Evolutionary conservation across 2,888 invertebrate species (phyloP).

Genomic region (Euplagia quadripunctaria): DNA sequence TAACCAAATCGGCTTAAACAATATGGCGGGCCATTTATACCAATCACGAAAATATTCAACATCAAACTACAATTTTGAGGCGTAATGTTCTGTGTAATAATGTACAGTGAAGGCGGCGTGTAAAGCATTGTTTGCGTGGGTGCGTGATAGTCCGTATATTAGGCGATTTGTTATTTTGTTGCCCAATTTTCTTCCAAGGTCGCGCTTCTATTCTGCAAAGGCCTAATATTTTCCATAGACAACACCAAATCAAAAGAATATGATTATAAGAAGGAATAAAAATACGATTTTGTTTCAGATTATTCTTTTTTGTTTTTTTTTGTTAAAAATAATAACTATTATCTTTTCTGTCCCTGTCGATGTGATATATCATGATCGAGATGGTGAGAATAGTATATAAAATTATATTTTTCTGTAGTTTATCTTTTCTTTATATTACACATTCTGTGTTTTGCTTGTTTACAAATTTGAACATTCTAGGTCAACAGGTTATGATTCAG

Average conservation of each 20-base stretch:
- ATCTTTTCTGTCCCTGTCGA: not conserved
- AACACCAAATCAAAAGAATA: not conserved
- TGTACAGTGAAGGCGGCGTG: slow-evolving; percentile 37
- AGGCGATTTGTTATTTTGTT: slow-evolving; percentile 51
- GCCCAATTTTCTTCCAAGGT: slow-evolving; percentile 35
- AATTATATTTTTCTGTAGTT: no score
- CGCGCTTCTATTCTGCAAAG: slow-evolving; percentile 3
- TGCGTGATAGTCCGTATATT: slow-evolving; percentile 53
- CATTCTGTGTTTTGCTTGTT: no score
- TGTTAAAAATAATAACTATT: not conserved
- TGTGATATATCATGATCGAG: no score
- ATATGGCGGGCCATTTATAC: slow-evolving; percentile 42
- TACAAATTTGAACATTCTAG: no score
- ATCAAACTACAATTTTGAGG: slow-evolving; percentile 63
- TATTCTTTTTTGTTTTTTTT: not conserved
- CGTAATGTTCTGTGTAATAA: slow-evolving; percentile 65
- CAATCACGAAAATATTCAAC: slow-evolving; percentile 54
- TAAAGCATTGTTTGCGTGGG: slow-evolving; percentile 46
- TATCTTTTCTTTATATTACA: no score
- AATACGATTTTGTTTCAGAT: not conserved
- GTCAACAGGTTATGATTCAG: no score
- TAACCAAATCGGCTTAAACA: slow-evolving; percentile 28
- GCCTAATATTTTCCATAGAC: not conserved
- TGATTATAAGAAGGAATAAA: not conserved
- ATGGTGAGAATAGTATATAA: no score